Evolutionary conservation across 2,797 vertebrate genomes (phyloP).

Genomic region (Cirrhinus mrigala): DNA sequence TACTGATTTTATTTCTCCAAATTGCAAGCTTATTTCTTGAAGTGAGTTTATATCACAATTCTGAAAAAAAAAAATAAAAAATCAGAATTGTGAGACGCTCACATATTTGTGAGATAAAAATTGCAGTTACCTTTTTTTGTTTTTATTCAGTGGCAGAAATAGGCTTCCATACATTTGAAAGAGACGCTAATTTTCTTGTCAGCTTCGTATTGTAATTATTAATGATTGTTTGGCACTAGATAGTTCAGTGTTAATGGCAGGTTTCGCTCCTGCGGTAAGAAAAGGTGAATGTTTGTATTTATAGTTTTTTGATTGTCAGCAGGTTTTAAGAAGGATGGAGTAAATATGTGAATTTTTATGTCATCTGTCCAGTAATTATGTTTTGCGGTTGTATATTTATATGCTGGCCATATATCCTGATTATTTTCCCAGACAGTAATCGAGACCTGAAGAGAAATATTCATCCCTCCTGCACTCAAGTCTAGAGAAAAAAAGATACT

Average conservation of each 20-base stretch:
- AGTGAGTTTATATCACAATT: too few relatives aligned
- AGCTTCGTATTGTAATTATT: constrained; percentile 24
- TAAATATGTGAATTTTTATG: constrained; percentile 38
- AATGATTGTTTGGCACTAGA: constrained; percentile 34
- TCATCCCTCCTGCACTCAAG: neutral
- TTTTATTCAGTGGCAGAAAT: too few relatives aligned
- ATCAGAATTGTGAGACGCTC: too few relatives aligned
- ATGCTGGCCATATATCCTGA: constrained; percentile 60
- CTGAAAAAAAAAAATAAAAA: too few relatives aligned
- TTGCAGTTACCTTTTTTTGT: too few relatives aligned
- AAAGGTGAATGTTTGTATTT: constrained; percentile 49
- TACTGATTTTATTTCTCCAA: too few relatives aligned
- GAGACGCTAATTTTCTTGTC: neutral
- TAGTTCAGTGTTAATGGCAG: constrained; percentile 28
- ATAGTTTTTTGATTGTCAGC: constrained; percentile 53
- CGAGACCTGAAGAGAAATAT: constrained; percentile 32
- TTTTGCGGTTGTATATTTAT: constrained; percentile 59
- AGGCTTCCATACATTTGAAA: neutral
- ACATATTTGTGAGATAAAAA: too few relatives aligned
- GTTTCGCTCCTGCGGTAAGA: constrained; percentile 8
- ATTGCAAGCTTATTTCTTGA: too few relatives aligned
- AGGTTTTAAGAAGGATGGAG: constrained; percentile 22
- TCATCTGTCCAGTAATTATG: constrained; percentile 54
- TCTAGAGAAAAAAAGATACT: constrained; percentile 27
- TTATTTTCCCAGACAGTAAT: constrained; percentile 19